Conservation (phyloP, 2,113 vertebrate species). For the Pomatostomus ruficeps region DNA sequence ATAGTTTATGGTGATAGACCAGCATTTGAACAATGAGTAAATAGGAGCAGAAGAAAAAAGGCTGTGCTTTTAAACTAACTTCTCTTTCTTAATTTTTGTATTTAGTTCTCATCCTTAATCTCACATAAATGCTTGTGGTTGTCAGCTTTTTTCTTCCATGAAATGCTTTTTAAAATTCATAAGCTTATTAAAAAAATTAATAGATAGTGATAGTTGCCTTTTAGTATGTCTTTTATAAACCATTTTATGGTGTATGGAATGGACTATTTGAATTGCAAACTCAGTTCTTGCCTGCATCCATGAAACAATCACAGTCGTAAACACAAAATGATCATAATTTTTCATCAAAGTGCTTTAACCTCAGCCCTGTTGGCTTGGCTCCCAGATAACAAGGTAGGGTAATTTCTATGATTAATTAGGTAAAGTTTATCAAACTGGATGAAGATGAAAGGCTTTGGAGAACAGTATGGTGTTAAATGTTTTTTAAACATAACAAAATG, state of each 20-base stretch:
- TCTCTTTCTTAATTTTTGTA: not conserved
- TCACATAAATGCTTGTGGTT: not conserved
- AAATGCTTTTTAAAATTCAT: slow-evolving; percentile 8
- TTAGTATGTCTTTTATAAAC: not conserved
- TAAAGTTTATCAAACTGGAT: not conserved
- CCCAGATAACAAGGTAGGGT: not conserved
- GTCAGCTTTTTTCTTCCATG: not conserved
- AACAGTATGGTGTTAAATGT: not conserved
- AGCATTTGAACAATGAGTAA: not conserved
- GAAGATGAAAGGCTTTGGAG: not conserved
- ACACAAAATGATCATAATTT: not conserved
- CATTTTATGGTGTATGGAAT: not conserved
- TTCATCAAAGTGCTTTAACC: slow-evolving; percentile 16
- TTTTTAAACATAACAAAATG: not conserved
- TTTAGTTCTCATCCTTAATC: not conserved
- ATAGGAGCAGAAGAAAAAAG: not conserved
- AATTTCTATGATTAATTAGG: not conserved
- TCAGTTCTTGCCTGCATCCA: not conserved
- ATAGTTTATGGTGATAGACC: not conserved
- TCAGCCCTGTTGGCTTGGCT: not conserved
- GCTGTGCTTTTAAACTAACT: not conserved
- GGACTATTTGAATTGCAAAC: slow-evolving; percentile 27
- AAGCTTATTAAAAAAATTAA: not conserved
- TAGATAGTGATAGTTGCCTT: not conserved
- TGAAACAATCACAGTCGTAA: not conserved